Conservation (phyloP, 2,797 vertebrate species). For the Acrossocheilus wenchowensis region DNA sequence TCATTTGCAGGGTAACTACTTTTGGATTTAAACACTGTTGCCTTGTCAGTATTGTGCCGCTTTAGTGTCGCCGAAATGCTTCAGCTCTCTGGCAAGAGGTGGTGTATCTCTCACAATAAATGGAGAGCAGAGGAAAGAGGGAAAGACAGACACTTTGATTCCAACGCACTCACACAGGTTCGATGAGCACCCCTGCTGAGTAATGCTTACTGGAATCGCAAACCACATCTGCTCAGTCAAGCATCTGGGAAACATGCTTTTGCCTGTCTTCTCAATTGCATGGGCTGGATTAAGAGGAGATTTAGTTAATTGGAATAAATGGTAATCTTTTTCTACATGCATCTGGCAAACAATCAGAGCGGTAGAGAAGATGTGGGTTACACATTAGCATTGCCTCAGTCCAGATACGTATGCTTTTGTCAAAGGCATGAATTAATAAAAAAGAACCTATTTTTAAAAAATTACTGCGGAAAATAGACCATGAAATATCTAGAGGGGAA, state of each 20-base stretch:
- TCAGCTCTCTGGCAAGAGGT: not conserved
- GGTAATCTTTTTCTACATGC: conserved; percentile 20
- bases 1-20: not conserved
- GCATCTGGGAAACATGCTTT: conserved; percentile 25
- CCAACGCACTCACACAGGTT: not conserved
- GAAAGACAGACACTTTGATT: not conserved
- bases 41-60: not conserved
- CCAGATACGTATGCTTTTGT: conserved; percentile 24
- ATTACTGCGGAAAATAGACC: conserved; percentile 20
- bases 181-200: conserved; percentile 24
- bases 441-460: conserved; percentile 19
- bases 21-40: not conserved
- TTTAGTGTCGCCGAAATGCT: not conserved
- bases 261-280: conserved; percentile 35
- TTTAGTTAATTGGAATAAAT: conserved; percentile 46
- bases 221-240: conserved; percentile 17
- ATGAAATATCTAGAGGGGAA: conserved; percentile 27
- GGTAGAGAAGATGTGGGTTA: conserved; percentile 14
- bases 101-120: not conserved
- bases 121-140: not conserved
- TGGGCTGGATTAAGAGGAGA: conserved; percentile 45
- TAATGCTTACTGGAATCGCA: conserved; percentile 31
- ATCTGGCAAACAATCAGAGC: conserved; percentile 18
- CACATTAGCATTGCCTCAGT: conserved; percentile 37
- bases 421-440: conserved; percentile 19